Conservation (phyloP, 2,888 invertebrate species). For the Troides aeacus region DNA sequence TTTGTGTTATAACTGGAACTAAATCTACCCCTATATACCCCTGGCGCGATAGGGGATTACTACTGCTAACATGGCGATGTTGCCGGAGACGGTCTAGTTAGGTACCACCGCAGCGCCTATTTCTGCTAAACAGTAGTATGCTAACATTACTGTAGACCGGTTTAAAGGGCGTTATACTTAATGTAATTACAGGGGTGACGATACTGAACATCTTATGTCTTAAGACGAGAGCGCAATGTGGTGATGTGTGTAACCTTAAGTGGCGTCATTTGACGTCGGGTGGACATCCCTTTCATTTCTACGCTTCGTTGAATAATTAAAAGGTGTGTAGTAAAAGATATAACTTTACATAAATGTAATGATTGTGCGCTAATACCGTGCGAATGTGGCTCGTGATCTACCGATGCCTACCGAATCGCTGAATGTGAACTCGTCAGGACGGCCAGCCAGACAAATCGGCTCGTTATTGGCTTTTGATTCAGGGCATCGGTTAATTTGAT, state of each 20-base stretch:
- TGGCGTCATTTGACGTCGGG: too few species aligned
- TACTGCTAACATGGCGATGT: neutral
- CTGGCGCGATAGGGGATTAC: too few species aligned
- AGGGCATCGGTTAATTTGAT: conserved; percentile 23
- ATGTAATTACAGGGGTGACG: neutral
- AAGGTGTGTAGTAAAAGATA: neutral
- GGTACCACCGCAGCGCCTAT: too few species aligned
- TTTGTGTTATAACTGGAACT: neutral
- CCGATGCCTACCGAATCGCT: too few species aligned
- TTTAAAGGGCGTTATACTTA: too few species aligned
- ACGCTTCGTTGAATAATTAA: neutral
- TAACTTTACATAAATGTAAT: neutral
- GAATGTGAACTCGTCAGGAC: neutral
- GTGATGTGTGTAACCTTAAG: neutral
- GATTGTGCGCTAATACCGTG: neutral
- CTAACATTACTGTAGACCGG: too few species aligned
- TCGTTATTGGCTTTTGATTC: conserved; percentile 24
- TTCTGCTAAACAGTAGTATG: too few species aligned
- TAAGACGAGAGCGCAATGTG: neutral
- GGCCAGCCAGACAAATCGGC: neutral
- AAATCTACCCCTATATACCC: neutral
- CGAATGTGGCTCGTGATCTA: too few species aligned
- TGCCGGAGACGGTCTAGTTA: too few species aligned
- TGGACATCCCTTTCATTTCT: too few species aligned
- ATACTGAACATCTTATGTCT: neutral